phyloP scores from a whole-genome alignment of 2,113 vertebrate species.

The Labrus mixtus region DNA sequence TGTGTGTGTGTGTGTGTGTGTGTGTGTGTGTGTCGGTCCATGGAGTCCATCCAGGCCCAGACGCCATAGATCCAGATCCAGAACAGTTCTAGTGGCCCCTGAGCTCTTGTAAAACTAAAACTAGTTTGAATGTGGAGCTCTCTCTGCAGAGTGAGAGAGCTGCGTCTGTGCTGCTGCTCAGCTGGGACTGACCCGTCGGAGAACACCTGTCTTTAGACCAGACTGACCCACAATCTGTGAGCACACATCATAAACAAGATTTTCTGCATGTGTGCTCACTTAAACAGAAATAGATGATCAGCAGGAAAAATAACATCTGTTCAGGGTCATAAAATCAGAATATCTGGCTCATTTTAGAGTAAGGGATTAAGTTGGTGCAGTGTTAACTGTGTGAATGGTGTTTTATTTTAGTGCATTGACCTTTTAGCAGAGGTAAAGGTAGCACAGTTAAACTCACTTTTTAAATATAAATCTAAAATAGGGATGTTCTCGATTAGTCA shows the following conservation, averaged over 20 bases:
- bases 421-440: neutral
- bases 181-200: constrained; percentile 43
- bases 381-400: constrained; percentile 14
- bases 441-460: neutral
- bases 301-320: constrained; percentile 56
- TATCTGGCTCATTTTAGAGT: constrained; percentile 27
- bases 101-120: constrained; percentile 68
- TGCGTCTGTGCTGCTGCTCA: constrained; percentile 23
- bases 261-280: constrained; percentile 11
- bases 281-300: constrained; percentile 54
- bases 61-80: constrained; percentile 56
- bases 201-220: constrained; percentile 66
- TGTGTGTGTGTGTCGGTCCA: constrained; percentile 26
- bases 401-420: constrained; percentile 17
- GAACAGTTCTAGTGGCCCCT: constrained; percentile 51
- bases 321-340: constrained; percentile 45
- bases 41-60: constrained; percentile 57
- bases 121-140: constrained; percentile 54
- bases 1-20: constrained; percentile 17
- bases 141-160: constrained; percentile 52
- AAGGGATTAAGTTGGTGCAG: constrained; percentile 18
- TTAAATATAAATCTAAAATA: too few species aligned
- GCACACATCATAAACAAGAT: constrained; percentile 56
- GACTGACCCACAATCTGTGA: constrained; percentile 28
- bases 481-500: too few species aligned